Conservation (phyloP, 2,797 vertebrate species). For the Lepus oiostolus region DNA sequence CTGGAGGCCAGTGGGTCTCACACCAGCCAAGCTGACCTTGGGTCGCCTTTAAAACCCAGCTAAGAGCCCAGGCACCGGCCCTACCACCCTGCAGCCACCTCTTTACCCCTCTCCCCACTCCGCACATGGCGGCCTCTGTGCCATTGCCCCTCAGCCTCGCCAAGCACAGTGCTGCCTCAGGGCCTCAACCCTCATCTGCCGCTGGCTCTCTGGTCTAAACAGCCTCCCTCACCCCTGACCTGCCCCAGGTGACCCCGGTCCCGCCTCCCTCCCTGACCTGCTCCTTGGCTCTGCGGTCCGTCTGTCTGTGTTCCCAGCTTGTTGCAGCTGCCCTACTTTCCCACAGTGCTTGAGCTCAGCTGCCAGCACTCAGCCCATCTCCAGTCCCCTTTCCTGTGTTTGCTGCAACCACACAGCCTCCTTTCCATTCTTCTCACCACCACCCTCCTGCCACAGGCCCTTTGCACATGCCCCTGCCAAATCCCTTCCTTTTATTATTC, state of each 20-base stretch:
- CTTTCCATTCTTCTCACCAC: background rate
- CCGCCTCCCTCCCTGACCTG: no score
- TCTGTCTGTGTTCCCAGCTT: background rate
- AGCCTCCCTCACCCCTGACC: background rate
- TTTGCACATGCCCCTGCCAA: background rate
- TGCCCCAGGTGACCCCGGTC: background rate
- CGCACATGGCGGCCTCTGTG: rapidly evolving
- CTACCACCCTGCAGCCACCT: background rate
- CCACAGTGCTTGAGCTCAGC: background rate
- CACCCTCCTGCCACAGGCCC: background rate
- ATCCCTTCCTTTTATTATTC: background rate
- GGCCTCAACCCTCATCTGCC: background rate
- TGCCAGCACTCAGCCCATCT: background rate
- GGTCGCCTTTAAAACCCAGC: background rate
- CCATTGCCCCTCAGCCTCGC: rapidly evolving
- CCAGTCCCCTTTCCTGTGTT: background rate
- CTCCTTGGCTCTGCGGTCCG: no score
- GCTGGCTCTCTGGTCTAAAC: background rate
- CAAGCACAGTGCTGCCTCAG: background rate
- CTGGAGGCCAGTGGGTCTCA: background rate
- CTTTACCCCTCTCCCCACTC: no score
- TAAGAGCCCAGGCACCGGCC: background rate
- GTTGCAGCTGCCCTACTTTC: background rate
- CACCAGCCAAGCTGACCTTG: background rate
- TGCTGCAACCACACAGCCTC: background rate